Conservation (phyloP, 2,113 vertebrate genomes). For the Syrrhaptes paradoxus region DNA sequence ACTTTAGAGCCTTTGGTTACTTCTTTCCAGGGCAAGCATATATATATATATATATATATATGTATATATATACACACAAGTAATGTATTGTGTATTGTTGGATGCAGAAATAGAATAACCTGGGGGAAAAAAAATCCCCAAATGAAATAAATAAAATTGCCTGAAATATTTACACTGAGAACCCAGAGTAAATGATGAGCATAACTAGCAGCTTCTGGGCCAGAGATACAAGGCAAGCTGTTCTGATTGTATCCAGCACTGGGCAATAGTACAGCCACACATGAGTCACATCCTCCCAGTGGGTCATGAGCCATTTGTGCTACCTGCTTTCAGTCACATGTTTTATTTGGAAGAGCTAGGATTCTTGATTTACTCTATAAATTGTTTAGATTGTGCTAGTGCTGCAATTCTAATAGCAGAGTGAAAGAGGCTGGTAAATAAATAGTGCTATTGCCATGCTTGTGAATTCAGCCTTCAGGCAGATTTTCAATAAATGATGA, state of each 20-base stretch:
- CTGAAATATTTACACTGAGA: background rate
- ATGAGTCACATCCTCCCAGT: background rate
- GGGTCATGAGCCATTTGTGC: background rate
- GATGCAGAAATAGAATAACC: background rate
- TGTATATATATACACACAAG: background rate
- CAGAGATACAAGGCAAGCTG: background rate
- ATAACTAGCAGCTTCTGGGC: background rate
- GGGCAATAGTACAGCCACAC: background rate
- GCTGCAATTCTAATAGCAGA: background rate
- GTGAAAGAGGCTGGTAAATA: background rate
- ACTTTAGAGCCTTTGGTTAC: background rate
- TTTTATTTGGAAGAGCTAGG: background rate
- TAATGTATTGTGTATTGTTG: background rate
- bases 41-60: too few relatives aligned
- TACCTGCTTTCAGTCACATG: background rate
- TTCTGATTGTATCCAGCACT: background rate
- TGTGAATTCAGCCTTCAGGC: conserved; percentile 15
- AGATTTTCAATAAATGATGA: conserved; percentile 42
- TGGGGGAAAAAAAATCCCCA: background rate
- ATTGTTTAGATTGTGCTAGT: background rate
- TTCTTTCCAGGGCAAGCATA: background rate
- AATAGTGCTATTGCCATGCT: background rate
- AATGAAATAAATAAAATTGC: background rate
- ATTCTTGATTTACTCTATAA: background rate
- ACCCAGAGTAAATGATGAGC: background rate